Conservation (phyloP, 2,888 invertebrate species). For the Ceraclea dissimilis region DNA sequence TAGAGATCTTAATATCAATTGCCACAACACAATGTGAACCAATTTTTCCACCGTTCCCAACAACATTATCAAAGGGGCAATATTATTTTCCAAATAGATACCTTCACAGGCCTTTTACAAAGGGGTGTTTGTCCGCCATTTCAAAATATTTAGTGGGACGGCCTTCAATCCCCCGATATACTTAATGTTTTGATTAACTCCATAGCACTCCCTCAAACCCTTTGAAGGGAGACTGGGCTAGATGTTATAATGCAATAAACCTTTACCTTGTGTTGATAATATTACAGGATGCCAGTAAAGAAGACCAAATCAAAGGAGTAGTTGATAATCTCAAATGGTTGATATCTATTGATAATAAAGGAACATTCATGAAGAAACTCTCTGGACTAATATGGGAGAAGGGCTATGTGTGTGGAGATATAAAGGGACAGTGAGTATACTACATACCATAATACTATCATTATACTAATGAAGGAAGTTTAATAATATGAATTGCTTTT, state of each 20-base stretch:
- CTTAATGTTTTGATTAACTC: too few species aligned
- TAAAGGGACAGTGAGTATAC: conserved; percentile 82
- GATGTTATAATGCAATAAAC: background rate
- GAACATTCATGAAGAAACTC: conserved; percentile 72
- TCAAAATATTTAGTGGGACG: too few species aligned
- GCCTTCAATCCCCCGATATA: too few species aligned
- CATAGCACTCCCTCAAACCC: too few species aligned
- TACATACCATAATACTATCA: too few species aligned
- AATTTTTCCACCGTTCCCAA: background rate
- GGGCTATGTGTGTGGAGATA: conserved; percentile 68
- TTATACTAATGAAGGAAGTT: background rate
- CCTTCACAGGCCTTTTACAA: too few species aligned
- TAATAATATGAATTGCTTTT: background rate
- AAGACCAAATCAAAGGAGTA: conserved; percentile 53
- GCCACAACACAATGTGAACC: background rate
- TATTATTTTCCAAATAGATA: background rate
- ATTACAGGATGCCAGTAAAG: conserved; percentile 41
- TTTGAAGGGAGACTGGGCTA: background rate
- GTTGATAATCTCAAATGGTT: conserved; percentile 69
- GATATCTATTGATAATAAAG: conserved; percentile 75
- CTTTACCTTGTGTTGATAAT: background rate
- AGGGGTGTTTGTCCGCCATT: too few species aligned
- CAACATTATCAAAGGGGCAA: background rate
- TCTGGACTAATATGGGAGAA: conserved; percentile 87
- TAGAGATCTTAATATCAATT: background rate